Base-by-base conservation (phyloP, 2,113 vertebrate species). In the Noctilio leporinus region DNA sequence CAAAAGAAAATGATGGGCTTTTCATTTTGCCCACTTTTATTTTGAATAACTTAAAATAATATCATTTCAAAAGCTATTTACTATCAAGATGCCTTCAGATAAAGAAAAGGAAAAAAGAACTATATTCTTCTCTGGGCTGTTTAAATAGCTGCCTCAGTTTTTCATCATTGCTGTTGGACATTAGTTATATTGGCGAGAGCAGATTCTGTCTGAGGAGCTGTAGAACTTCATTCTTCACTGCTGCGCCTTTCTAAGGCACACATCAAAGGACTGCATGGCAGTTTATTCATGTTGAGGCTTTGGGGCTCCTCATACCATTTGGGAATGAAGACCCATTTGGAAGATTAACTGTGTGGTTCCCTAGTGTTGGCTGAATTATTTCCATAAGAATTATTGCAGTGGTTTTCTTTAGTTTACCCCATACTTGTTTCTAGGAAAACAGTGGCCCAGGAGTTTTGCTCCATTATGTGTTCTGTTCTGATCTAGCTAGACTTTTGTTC, bases 341-440 rank as follows among this genome's bases (percentile, higher is more conserved):
- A 47, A 95, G 19, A 86, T 91, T 86, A 89, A 82, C 53, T 83
- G 5, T 86, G 65, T 97, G 62, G 43, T 91, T 90, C 35, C 45
- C 62, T 86, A 53, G 35, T 86, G 55, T 64, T 95, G 19, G 67
- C 59, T 77, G 38, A 94, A 76, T 59, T n/a, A 91, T 96, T 80
- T 89, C 38, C 78, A 49, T 16, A 69, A 86, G 55, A 82, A 88
- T 82, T 85, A 82, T 43, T 73, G 73, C 51, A 59, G 20, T 82
- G 40, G 43, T 86, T 90, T 96, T 70, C 70, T 38, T 87, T 87
- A 57, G 45, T 77, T 77, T 85, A 65, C 12, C 40, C 45, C n/a
- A 88, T 10, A 85, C 38, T 17, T 87, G 53, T 88, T 88, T 83
- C 86, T 17, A 89, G 55, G 92, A 49, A 95, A 94, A 87, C 7